Conservation (phyloP, 2,797 vertebrate species). For the Crocodylus rhombifer region DNA sequence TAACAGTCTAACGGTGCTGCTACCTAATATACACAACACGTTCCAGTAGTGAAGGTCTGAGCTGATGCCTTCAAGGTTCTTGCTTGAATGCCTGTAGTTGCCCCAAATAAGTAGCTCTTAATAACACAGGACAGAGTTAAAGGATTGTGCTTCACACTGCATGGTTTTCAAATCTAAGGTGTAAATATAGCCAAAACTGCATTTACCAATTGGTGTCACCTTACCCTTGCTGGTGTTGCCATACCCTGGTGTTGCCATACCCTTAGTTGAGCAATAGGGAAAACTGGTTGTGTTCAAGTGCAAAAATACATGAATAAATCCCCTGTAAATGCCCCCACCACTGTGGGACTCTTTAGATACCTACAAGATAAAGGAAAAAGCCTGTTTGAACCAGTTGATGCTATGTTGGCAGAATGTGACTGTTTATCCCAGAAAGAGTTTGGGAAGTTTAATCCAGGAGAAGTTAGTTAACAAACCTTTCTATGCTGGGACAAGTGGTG, state of each 20-base stretch:
- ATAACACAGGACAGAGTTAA: neutral
- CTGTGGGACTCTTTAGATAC: neutral
- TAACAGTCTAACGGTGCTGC: neutral
- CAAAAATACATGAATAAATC: neutral
- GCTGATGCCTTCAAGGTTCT: neutral
- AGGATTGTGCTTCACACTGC: neutral
- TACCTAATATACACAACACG: neutral
- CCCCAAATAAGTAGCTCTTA: neutral
- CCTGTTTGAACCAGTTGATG: neutral
- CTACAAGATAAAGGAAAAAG: neutral
- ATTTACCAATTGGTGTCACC: neutral
- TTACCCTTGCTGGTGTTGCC: neutral
- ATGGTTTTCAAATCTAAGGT: neutral
- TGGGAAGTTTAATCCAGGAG: neutral
- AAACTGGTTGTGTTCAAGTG: too few species aligned
- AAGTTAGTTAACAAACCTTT: neutral
- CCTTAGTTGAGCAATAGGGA: neutral
- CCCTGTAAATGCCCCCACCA: neutral
- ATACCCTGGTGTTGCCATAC: neutral
- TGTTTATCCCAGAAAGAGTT: neutral
- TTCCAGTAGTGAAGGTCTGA: neutral
- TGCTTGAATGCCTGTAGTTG: neutral
- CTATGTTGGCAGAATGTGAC: neutral
- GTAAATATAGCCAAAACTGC: neutral
- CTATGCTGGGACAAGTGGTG: neutral